A percentile compares a stretch with the other conserved stretches of the same genome.
These are phyloP conservation scores for Caenorhabditis sp. DNA, from an alignment of 2,888 invertebrate genomes.

Conservation along the genomic window DNA sequence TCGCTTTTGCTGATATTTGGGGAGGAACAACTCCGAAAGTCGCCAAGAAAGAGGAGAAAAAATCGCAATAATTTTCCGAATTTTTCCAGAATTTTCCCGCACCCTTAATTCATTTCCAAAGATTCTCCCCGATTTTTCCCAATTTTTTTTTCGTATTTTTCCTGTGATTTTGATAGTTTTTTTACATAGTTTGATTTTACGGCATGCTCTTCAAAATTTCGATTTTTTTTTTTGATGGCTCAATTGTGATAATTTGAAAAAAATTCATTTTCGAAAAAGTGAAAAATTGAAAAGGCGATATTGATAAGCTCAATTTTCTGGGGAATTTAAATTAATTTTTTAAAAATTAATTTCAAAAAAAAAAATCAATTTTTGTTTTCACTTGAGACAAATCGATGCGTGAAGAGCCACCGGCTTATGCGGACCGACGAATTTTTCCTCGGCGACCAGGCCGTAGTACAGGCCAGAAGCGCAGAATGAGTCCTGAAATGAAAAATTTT, in stretches of 20 bases:
- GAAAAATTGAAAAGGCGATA: too few relatives aligned
- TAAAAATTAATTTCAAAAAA: too few relatives aligned
- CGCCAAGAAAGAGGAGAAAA: conserved; percentile 62
- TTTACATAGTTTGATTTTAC: background rate
- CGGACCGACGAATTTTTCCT: conserved; percentile 72
- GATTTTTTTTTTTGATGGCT: background rate
- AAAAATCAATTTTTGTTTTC: too few relatives aligned
- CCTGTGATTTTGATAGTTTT: background rate
- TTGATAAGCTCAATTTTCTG: too few relatives aligned
- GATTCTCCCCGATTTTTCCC: background rate
- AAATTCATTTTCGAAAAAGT: too few relatives aligned
- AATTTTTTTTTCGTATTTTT: background rate
- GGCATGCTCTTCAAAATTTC: background rate
- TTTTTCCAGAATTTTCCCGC: conserved; percentile 7
- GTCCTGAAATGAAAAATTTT: conserved; percentile 67
- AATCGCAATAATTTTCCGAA: conserved; percentile 33
- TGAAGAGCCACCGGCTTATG: conserved; percentile 75
- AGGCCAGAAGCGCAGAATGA: conserved; percentile 77
- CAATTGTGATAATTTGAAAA: background rate
- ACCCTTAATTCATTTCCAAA: background rate
- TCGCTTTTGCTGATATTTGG: conserved; percentile 90
- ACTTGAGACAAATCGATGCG: conserved; percentile 75
- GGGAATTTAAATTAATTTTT: too few relatives aligned
- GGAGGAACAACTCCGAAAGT: conserved; percentile 9
- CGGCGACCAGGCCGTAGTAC: conserved; percentile 77